Percentiles rank a stretch among this genome's conserved stretches.
phyloP scores from a whole-genome alignment of 2,113 vertebrate species.

The Ceuthmochares aereus region DNA sequence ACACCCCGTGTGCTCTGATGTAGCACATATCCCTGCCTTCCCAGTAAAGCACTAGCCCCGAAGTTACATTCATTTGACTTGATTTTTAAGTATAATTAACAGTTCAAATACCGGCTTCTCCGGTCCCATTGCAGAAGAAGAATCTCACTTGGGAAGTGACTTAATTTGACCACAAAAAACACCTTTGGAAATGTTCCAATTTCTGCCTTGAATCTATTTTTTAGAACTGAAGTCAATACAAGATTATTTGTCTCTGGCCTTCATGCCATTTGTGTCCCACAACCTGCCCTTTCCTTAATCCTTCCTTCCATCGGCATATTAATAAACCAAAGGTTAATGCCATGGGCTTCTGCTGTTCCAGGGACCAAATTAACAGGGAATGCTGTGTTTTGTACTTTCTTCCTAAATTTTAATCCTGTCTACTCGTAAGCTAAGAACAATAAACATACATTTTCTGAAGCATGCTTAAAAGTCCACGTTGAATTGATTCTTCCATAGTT shows the following conservation, averaged over 20 bases:
- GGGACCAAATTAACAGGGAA: background rate
- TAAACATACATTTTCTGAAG: background rate
- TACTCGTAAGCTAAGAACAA: background rate
- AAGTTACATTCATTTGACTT: background rate
- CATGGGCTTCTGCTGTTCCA: background rate
- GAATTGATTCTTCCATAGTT: background rate
- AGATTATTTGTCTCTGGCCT: slow-evolving; percentile 7
- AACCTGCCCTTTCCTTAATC: slow-evolving; percentile 54
- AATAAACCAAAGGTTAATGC: slow-evolving; percentile 47
- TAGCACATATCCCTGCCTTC: background rate
- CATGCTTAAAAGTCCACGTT: background rate
- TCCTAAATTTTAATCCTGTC: background rate
- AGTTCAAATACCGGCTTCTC: background rate
- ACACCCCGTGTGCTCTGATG: background rate
- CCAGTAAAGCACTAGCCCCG: background rate
- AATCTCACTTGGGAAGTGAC: background rate
- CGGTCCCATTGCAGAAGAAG: background rate
- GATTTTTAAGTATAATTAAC: background rate
- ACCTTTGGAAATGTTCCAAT: background rate
- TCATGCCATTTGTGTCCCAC: background rate
- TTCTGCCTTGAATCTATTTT: background rate
- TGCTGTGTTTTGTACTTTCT: background rate
- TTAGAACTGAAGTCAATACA: background rate
- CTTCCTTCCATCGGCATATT: slow-evolving; percentile 14
- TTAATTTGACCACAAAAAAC: background rate